Evolutionary conservation across 2,113 vertebrate species (phyloP).

Genomic region (Myrmophylax atrothorax): DNA sequence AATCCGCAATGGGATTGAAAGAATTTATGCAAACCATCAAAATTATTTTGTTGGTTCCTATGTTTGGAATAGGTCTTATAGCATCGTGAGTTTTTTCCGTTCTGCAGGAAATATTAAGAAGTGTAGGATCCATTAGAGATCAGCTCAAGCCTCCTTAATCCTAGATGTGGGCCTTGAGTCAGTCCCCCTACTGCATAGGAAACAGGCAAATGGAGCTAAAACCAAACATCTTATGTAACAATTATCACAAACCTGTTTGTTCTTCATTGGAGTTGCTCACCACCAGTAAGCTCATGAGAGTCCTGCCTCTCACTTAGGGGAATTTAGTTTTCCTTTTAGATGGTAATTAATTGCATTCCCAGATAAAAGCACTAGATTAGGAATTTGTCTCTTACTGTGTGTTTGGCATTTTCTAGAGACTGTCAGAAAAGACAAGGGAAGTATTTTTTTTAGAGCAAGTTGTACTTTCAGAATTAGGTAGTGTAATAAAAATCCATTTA

Average conservation of each 20-base stretch:
- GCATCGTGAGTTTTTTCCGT: fast-evolving
- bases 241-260: neutral
- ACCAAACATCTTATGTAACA: neutral
- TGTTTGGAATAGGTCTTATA: neutral
- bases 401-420: neutral
- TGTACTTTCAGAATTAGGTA: neutral
- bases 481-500: neutral
- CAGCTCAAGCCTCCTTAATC: neutral
- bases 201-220: neutral
- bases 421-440: neutral
- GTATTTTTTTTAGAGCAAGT: neutral
- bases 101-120: neutral
- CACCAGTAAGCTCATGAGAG: neutral
- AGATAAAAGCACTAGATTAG: neutral
- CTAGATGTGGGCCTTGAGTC: neutral
- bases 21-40: conserved; percentile 6
- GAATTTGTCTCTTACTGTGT: neutral
- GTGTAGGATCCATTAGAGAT: neutral
- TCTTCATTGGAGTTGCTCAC: neutral
- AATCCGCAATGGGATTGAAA: neutral
- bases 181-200: neutral
- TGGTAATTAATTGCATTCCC: neutral
- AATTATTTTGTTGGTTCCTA: neutral
- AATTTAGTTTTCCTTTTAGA: neutral
- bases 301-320: neutral